Conservation (phyloP, 2,888 invertebrate species). For the Acrobasis repandana region DNA sequence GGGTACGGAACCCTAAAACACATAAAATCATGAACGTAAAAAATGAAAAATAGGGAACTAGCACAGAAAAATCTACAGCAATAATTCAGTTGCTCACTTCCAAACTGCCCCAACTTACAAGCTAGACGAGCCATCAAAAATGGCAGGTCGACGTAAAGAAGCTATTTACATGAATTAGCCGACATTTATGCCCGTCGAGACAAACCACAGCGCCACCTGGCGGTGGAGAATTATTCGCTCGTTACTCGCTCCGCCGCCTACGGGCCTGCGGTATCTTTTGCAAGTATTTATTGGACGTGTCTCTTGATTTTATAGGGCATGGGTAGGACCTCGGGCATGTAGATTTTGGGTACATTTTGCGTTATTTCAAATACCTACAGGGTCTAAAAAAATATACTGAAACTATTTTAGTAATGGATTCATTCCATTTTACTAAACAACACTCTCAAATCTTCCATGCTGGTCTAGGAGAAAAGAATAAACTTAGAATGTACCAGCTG, state of each 20-base stretch:
- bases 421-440: no score
- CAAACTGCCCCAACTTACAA: conserved; percentile 12
- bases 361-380: no score
- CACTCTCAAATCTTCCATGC: no score
- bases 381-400: no score
- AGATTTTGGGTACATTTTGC: neutral
- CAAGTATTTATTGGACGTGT: conserved; percentile 43
- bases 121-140: conserved; percentile 43
- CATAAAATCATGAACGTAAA: no score
- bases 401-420: no score
- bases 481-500: no score
- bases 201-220: conserved; percentile 74
- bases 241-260: conserved; percentile 72
- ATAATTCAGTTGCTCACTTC: neutral
- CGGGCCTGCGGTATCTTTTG: conserved; percentile 40
- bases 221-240: conserved; percentile 73
- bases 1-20: no score
- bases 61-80: neutral
- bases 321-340: neutral
- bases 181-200: conserved; percentile 77
- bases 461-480: no score
- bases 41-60: no score
- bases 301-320: conserved; percentile 22
- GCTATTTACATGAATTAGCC: conserved; percentile 80
- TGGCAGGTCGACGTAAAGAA: conserved; percentile 51